Percentiles rank a stretch among this genome's conserved stretches.
Conservation (phyloP, 1,140 invertebrate species). For the Chironomus striatipennis region DNA sequence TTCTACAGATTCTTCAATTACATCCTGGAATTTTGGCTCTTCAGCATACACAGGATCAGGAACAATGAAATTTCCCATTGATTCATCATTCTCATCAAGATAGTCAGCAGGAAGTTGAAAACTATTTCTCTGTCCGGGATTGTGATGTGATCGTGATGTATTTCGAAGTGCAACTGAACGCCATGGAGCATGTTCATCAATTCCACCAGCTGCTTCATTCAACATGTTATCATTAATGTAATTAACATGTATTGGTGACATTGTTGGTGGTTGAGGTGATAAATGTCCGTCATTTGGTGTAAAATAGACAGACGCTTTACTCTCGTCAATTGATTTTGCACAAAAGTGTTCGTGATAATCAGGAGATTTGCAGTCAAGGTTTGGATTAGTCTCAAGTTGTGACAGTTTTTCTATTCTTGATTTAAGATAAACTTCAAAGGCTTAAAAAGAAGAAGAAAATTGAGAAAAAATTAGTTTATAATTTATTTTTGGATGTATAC, state of each 20-base stretch:
- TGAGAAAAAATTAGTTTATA: background rate
- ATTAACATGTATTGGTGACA: constrained; percentile 38
- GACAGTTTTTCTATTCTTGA: constrained; percentile 49
- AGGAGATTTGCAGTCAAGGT: background rate
- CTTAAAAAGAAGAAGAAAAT: constrained; percentile 29
- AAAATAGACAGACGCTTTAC: constrained; percentile 65
- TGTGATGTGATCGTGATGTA: background rate
- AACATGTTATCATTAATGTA: constrained; percentile 33
- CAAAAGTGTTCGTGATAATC: background rate
- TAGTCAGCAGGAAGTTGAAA: background rate
- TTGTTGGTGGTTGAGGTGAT: constrained; percentile 32
- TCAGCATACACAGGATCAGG: background rate
- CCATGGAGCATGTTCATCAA: background rate
- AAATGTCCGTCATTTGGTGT: constrained; percentile 58
- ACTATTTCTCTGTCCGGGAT: background rate
- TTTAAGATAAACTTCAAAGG: constrained; percentile 50
- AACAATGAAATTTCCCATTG: background rate
- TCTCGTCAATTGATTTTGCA: constrained; percentile 47
- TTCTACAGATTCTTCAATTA: background rate
- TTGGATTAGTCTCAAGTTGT: constrained; percentile 34
- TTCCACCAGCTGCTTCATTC: background rate
- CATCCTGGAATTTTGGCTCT: background rate
- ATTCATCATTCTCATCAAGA: background rate
- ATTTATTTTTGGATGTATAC: background rate
- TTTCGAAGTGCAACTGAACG: background rate